Base-by-base conservation (phyloP, 2,888 invertebrate genomes). In the Sylvicola cinctus region DNA sequence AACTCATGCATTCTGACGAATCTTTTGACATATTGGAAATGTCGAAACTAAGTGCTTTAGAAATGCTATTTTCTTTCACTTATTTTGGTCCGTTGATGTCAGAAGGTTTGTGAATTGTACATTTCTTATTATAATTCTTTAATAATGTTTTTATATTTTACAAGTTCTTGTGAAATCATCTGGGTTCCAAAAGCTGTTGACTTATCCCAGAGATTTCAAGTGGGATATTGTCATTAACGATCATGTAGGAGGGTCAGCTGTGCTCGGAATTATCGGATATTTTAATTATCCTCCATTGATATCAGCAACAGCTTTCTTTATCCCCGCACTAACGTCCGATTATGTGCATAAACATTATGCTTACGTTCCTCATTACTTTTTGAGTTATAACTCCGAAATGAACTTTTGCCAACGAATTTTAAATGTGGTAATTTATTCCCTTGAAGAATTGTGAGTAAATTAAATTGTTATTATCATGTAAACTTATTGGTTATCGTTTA, bases 141-240 rank as follows among this genome's bases (percentile, higher is more conserved):
- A 20, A 20, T 6, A 20, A 20, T 20, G 20, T 4, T 20, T 6
- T 20, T 20, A 20, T 20, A 6, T 4, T 20, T 20, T 20, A 6
- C 5, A 6, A 20, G 20, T 8, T 8, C 20, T 20, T 4, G 26
- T 41, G 1, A 16, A 27, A 4, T 49, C 49, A 1, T 35, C 44
- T 23, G 48, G 47, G 1, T 12, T 47, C 1, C 37, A 43, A 16
- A 37, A 32, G 6, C 36, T 53, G 3, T 36, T 47, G n/a, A 38
- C 42, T 16, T 50, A 51, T 40, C 50, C 51, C 2, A 37, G 41
- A 28, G 38, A 46, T 25, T 51, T 51, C 23, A 41, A 16, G n/a
- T 49, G 50, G 36, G 54, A 55, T 44, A 34, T 53, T 26, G 46
- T 52, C 11, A 38, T 55, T 5, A 43, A 49, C 33, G 56, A 55